Percentiles rank a stretch among this genome's conserved stretches.
These are phyloP conservation scores for Dusona sp. DNA, from an alignment of 2,888 invertebrate genomes.

Conservation along the genomic window DNA sequence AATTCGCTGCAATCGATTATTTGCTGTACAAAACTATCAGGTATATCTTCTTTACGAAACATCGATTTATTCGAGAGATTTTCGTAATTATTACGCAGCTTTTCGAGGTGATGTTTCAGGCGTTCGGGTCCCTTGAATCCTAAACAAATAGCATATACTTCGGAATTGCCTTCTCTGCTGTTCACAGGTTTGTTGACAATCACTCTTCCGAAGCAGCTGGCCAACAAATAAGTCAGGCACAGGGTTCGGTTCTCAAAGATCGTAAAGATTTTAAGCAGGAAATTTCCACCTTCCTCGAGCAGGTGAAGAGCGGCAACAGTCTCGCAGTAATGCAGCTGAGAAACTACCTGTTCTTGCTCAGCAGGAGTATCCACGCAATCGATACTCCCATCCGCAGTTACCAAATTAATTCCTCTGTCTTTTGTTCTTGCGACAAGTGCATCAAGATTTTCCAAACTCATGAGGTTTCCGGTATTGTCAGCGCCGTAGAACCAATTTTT, in stretches of 20 bases:
- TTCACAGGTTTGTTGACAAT: constrained; percentile 94
- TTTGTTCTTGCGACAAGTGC: constrained; percentile 86
- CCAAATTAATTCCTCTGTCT: constrained; percentile 86
- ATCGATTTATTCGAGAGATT: constrained; percentile 85
- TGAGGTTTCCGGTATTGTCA: constrained; percentile 95
- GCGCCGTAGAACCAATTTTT: constrained; percentile 94
- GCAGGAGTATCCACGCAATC: constrained; percentile 94
- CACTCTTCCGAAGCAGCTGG: constrained; percentile 90
- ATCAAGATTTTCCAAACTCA: constrained; percentile 89
- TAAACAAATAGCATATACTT: constrained; percentile 93
- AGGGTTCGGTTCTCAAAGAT: constrained; percentile 94
- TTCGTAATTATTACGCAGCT: constrained; percentile 85
- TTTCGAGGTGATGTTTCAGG: constrained; percentile 84
- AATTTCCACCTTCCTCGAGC: constrained; percentile 89
- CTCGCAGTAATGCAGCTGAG: constrained; percentile 94
- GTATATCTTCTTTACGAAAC: constrained; percentile 87
- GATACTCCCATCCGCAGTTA: constrained; percentile 98
- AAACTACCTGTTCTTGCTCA: constrained; percentile 93
- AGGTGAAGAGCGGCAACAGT: constrained; percentile 90
- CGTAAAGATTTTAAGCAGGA: constrained; percentile 96
- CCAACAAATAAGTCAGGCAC: constrained; percentile 91
- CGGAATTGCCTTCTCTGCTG: constrained; percentile 98
- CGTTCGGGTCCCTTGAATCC: constrained; percentile 86
- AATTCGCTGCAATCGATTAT: constrained; percentile 88
- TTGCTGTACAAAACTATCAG: constrained; percentile 88